These are phyloP conservation scores for Oegoconia quadripuncta DNA, from an alignment of 2,888 invertebrate genomes.

Conservation along the genomic window DNA sequence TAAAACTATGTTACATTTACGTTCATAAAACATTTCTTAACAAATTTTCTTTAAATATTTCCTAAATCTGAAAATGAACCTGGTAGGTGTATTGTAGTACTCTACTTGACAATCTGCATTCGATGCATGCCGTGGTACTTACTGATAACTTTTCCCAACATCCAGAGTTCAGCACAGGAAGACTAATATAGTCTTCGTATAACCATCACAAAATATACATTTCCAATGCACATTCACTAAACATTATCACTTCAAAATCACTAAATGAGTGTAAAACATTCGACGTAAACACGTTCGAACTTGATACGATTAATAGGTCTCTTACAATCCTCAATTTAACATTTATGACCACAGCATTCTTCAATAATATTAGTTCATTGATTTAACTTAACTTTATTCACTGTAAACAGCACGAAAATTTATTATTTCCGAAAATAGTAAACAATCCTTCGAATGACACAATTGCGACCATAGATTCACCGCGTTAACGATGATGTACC, in stretches of 20 bases:
- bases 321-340: no score
- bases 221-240: constrained; percentile 35
- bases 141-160: constrained; percentile 40
- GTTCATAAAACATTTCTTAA: no score
- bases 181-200: constrained; percentile 39
- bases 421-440: constrained; percentile 64
- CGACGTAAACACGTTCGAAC: constrained; percentile 66
- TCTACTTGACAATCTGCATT: constrained; percentile 55
- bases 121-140: constrained; percentile 45
- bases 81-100: constrained; percentile 39
- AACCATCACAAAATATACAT: constrained; percentile 34
- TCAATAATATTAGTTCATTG: constrained; percentile 20
- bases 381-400: constrained; percentile 32
- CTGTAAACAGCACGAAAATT: constrained; percentile 1
- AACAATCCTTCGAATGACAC: constrained; percentile 72
- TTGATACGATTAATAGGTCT: constrained; percentile 31
- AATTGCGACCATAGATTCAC: constrained; percentile 71
- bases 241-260: constrained; percentile 36
- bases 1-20: no score
- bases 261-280: constrained; percentile 49
- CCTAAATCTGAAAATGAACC: constrained; percentile 11
- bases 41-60: constrained; percentile 1
- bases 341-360: constrained; percentile 7
- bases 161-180: constrained; percentile 24
- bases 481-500: constrained; percentile 61